phyloP scores from a whole-genome alignment of 2,797 vertebrate species.

The Bucorvus abyssinicus region DNA sequence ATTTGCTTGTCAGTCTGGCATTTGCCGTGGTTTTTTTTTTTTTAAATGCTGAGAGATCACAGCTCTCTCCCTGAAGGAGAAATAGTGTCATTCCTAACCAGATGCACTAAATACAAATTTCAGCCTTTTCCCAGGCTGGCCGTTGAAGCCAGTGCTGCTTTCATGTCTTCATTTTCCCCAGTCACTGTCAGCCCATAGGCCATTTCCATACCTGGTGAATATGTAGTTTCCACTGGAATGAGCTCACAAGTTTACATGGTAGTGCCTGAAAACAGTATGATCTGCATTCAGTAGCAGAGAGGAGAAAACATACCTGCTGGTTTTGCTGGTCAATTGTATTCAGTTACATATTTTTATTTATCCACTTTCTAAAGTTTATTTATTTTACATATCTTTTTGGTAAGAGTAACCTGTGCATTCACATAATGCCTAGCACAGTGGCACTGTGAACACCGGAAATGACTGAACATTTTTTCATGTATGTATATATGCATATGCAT shows the following conservation, averaged over 20 bases:
- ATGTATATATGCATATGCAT: background rate
- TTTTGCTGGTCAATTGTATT: background rate
- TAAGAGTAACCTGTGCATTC: background rate
- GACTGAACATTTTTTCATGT: background rate
- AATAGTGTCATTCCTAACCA: background rate
- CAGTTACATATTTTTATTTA: background rate
- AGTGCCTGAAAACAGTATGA: background rate
- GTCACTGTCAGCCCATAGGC: background rate
- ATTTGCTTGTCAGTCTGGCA: background rate
- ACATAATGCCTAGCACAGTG: background rate
- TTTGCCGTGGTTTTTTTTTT: background rate
- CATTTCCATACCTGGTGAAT: background rate
- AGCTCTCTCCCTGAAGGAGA: slow-evolving; percentile 43
- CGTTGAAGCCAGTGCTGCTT: background rate
- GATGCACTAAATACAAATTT: slow-evolving; percentile 48
- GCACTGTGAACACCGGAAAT: background rate
- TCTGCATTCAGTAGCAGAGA: background rate
- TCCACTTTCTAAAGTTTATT: background rate
- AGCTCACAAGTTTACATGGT: background rate
- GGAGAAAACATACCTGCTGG: rapidly evolving
- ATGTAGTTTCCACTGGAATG: background rate
- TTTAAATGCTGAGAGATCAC: slow-evolving; percentile 29
- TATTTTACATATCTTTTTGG: background rate
- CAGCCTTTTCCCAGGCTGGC: background rate
- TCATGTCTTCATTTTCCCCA: background rate